Evolutionary conservation across 2,113 vertebrate species (phyloP), one percentile per base, ranked within the genome.

Genomic region (Camelus bactrianus): DNA sequence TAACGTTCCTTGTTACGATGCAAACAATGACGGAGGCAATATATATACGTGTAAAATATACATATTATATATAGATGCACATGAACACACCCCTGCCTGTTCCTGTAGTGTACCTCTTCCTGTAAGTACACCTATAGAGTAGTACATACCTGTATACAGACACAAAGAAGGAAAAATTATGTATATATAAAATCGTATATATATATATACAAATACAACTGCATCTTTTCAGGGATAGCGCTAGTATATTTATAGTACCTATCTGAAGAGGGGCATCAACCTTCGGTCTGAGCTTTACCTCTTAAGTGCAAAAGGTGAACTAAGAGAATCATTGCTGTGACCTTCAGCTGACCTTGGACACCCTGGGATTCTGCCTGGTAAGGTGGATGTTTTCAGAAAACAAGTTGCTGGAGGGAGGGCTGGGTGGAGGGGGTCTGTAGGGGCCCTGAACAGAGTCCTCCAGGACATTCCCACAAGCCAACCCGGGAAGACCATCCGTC

Each of bases 211-310:
- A 98, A 93, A 86, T 73, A 80, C 77, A 97, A 91, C 92, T 98
- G 96, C 98, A 98, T 95, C 97, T 97, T 98, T 98, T 97, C 83
- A 98, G 98, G 97, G 95, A 96, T 95, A 98, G 95, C 62, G 88
- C 80, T 98, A 97, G 89, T 93, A 90, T 26, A 96, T 95, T 97
- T 98, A 96, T 95, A 89, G 91, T 76, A 96, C 79, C 82, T 96
- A 91, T 97, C 58, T 95, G 84, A 96, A 96, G 67, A 97, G 92
- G 93, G 96, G 95, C 69, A 94, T 85, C 91, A 75, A 69, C 93
- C 81, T 94, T 35, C 94, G 54, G 93, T 79, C 89, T 79, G 85
- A 94, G 72, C 92, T 97, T 98, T 98, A 97, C 96, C 92, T 76
- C 6, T 89, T 89, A 73, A 89, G 88, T 83, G 35, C 64, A 98